Percentiles rank a stretch among this genome's conserved stretches.
Conservation (phyloP, 2,113 vertebrate genomes). For the Stegostoma tigrinum region DNA sequence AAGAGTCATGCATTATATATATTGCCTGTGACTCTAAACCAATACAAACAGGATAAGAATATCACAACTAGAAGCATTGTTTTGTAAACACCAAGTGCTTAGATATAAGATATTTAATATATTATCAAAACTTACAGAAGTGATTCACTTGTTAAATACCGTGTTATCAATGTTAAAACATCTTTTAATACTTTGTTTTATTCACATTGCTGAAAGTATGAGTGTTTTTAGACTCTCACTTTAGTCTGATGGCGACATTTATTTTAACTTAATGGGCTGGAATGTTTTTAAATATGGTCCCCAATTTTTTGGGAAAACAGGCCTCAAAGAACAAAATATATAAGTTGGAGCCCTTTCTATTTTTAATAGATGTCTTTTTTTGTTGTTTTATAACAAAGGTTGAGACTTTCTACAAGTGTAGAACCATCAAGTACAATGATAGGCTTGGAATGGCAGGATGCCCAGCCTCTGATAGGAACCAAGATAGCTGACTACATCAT, state of each 20-base stretch:
- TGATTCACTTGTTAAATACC: not conserved
- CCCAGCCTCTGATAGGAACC: constrained; percentile 86
- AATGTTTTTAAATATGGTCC: not conserved
- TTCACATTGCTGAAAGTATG: not conserved
- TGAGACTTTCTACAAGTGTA: constrained; percentile 75
- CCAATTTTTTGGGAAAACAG: not conserved
- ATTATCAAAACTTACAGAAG: not conserved
- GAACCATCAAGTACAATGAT: constrained; percentile 95
- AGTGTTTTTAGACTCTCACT: not conserved
- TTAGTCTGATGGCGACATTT: not conserved
- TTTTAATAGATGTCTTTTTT: not conserved
- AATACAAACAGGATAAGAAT: not conserved
- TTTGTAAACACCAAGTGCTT: not conserved
- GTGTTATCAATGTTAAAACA: not conserved
- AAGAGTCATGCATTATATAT: not conserved
- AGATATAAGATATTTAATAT: not conserved
- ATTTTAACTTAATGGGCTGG: not conserved
- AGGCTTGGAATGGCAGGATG: constrained; percentile 87
- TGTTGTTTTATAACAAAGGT: constrained; percentile 49
- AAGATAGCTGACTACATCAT: constrained; percentile 92
- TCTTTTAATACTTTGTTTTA: not conserved
- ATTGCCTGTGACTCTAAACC: not conserved
- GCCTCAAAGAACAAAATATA: not conserved
- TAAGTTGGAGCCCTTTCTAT: not conserved
- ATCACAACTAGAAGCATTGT: not conserved